phyloP scores from a whole-genome alignment of 1,140 invertebrate species.

The Bombus huntii region DNA sequence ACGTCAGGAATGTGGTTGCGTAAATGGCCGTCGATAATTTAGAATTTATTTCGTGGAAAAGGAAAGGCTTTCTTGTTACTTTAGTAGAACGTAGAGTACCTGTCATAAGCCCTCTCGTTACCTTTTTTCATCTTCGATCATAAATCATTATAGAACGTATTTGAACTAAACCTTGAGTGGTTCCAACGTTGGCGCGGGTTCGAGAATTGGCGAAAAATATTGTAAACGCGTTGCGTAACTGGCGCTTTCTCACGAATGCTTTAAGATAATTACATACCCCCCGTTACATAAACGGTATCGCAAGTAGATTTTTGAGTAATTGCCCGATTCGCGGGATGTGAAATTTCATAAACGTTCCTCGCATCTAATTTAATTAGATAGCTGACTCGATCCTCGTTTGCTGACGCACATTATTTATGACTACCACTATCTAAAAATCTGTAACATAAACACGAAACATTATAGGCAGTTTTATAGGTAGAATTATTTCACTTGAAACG shows the following conservation, averaged over 20 bases:
- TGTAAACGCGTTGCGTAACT: slow-evolving; percentile 1
- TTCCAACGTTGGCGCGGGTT: not conserved
- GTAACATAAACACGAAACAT: not conserved
- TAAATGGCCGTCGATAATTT: not conserved
- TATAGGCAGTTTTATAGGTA: not conserved
- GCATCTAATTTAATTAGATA: slow-evolving; percentile 25
- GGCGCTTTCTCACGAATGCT: slow-evolving; percentile 15
- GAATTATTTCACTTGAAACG: too few relatives aligned
- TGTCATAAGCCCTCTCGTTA: not conserved
- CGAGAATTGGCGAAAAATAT: not conserved
- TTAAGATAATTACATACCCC: not conserved
- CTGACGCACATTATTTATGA: slow-evolving; percentile 13
- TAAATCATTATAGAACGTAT: slow-evolving; percentile 9
- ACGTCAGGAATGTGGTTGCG: not conserved
- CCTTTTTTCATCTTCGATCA: not conserved
- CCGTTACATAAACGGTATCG: not conserved
- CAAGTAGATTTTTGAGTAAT: slow-evolving; percentile 26
- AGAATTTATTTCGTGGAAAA: not conserved
- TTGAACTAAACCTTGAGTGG: not conserved
- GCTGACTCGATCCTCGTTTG: not conserved
- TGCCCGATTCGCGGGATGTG: not conserved
- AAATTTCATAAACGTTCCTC: slow-evolving; percentile 25
- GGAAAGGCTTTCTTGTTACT: not conserved
- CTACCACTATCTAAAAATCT: not conserved
- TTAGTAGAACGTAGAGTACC: not conserved